Conservation (phyloP, 1,140 invertebrate genomes). For the Calephelis virginiensis region DNA sequence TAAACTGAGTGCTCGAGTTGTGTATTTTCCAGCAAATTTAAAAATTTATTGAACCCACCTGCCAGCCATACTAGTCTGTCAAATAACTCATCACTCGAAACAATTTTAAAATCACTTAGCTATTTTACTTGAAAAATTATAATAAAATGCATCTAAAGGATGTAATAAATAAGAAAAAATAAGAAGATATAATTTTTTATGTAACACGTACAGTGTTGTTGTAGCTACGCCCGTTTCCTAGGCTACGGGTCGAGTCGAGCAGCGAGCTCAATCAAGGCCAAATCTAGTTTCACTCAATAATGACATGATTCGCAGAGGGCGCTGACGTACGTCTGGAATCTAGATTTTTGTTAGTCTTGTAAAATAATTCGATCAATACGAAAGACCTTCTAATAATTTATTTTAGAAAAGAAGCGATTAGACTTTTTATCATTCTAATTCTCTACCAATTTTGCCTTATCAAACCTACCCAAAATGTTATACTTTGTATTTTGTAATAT, state of each 20-base stretch:
- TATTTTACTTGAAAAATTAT: not conserved
- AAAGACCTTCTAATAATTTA: not conserved
- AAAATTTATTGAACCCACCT: conserved; percentile 49
- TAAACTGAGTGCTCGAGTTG: not conserved
- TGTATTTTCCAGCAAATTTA: conserved; percentile 17
- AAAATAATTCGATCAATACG: conserved; percentile 4
- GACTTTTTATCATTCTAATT: not conserved
- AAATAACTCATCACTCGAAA: conserved; percentile 51
- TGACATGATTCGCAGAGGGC: conserved; percentile 29
- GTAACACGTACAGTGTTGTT: conserved; percentile 69
- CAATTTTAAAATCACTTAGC: conserved; percentile 9
- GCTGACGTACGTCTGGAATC: conserved; percentile 23
- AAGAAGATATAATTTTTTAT: conserved; percentile 46
- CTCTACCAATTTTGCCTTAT: no score
- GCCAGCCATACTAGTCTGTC: conserved; percentile 68
- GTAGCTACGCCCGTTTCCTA: conserved; percentile 76
- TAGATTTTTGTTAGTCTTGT: conserved; percentile 18
- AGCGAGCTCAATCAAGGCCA: conserved; percentile 27
- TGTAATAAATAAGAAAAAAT: conserved; percentile 21
- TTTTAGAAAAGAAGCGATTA: not conserved
- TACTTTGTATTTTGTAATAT: no score
- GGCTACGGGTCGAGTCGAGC: conserved; percentile 55
- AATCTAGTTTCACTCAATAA: conserved; percentile 1
- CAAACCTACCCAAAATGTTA: no score
- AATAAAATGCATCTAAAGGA: not conserved